Conservation (phyloP, 2,888 invertebrate species). For the Drosophila falleni region DNA sequence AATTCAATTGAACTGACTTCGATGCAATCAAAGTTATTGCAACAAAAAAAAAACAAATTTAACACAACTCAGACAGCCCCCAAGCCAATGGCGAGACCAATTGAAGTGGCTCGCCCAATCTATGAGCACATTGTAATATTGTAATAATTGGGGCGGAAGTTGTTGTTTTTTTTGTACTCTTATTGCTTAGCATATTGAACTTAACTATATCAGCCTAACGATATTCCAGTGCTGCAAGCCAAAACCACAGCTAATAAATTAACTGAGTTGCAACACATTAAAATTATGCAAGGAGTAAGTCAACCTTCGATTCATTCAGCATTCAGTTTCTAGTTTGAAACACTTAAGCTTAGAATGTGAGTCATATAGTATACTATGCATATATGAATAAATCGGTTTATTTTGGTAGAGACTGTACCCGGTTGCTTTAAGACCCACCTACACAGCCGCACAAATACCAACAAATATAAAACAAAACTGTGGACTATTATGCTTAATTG, state of each 20-base stretch:
- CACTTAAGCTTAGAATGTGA: conserved; percentile 34
- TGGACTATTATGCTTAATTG: conserved; percentile 42
- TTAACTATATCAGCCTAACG: conserved; percentile 16
- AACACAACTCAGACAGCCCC: conserved; percentile 17
- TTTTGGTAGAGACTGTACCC: neutral
- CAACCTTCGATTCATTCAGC: conserved; percentile 39
- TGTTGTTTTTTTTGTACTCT: conserved; percentile 18
- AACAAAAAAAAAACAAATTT: conserved; percentile 29
- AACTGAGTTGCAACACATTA: conserved; percentile 40
- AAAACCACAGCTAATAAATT: conserved; percentile 50
- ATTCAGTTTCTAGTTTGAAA: conserved; percentile 10
- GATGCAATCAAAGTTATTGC: conserved; percentile 58
- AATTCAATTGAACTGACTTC: conserved; percentile 60
- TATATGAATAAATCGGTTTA: conserved; percentile 1
- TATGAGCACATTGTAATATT: conserved; percentile 40
- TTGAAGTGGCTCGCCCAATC: conserved; percentile 41
- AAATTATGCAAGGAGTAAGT: conserved; percentile 39
- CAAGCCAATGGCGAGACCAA: conserved; percentile 32
- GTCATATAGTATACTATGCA: conserved; percentile 6
- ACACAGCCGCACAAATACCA: conserved; percentile 15
- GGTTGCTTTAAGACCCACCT: conserved; percentile 31
- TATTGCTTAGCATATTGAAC: conserved; percentile 23
- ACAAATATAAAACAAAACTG: neutral
- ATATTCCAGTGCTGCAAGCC: conserved; percentile 23
- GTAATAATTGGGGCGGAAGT: conserved; percentile 51